Evolutionary conservation across 2,888 invertebrate genomes (phyloP).

Genomic region (Griposia aprilina): DNA sequence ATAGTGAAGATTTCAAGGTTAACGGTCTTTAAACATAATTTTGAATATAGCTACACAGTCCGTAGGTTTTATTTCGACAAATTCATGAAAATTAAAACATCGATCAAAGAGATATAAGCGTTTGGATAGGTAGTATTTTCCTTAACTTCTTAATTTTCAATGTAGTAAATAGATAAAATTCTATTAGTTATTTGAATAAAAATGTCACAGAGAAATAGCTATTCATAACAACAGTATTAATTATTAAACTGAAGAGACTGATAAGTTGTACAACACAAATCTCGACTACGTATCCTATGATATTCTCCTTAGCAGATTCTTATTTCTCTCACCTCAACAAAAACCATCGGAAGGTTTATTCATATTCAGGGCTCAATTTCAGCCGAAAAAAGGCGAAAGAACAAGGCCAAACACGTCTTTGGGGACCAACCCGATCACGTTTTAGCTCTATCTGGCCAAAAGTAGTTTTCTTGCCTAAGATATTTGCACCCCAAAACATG

Average conservation of each 20-base stretch:
- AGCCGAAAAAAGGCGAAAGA: constrained; percentile 28
- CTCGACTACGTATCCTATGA: background rate
- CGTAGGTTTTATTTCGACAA: background rate
- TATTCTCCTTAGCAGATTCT: background rate
- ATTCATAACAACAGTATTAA: background rate
- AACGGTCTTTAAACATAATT: background rate
- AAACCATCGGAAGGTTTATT: constrained; percentile 15
- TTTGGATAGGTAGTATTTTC: background rate
- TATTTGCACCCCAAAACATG: constrained; percentile 26
- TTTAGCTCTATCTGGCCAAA: constrained; percentile 11
- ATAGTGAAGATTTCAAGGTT: background rate
- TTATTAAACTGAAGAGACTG: background rate
- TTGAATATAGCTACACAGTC: background rate
- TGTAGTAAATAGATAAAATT: background rate
- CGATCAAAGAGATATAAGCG: too few species aligned
- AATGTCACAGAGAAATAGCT: background rate
- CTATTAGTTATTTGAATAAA: background rate
- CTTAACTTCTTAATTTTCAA: background rate
- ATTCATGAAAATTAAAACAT: background rate
- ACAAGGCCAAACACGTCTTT: constrained; percentile 9
- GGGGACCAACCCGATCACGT: constrained; percentile 25
- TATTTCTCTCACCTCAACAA: background rate
- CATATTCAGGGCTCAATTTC: constrained; percentile 30
- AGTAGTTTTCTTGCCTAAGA: constrained; percentile 13
- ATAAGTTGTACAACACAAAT: background rate